phyloP scores from a whole-genome alignment of 2,888 invertebrate genomes.

The Cephus rjabovi region DNA sequence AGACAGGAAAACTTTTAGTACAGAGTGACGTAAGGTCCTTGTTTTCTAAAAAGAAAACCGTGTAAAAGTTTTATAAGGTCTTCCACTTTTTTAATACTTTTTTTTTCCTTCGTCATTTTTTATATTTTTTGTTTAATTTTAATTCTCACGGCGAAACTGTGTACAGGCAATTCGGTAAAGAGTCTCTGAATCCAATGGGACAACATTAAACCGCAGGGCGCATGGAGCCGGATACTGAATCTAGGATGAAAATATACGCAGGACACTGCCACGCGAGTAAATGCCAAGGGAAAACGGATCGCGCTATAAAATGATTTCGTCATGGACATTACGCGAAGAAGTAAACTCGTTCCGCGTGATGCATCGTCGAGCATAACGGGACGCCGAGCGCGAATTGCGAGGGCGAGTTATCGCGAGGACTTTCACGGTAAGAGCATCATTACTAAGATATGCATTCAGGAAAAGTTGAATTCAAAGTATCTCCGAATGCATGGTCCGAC shows the following conservation, averaged over 20 bases:
- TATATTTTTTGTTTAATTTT: not conserved
- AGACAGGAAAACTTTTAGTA: not conserved
- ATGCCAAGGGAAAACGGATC: constrained; percentile 28
- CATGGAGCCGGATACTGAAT: not conserved
- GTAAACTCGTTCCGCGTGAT: constrained; percentile 40
- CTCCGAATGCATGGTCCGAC: not conserved
- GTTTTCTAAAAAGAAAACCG: not conserved
- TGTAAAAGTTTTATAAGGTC: not conserved
- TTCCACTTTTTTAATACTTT: not conserved
- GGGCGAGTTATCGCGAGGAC: constrained; percentile 32
- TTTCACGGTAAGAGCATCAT: not conserved
- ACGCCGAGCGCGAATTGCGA: constrained; percentile 37
- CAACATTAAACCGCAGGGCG: not conserved
- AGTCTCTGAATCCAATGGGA: not conserved
- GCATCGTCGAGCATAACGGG: constrained; percentile 32
- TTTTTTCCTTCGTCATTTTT: too few relatives aligned
- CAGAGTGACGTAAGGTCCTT: not conserved
- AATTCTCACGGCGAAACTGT: not conserved
- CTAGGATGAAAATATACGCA: constrained; percentile 6
- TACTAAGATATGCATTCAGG: not conserved
- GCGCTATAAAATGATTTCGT: constrained; percentile 43
- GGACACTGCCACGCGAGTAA: not conserved
- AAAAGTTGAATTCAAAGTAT: not conserved
- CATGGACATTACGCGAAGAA: constrained; percentile 31
- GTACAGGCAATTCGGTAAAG: not conserved